Conservation (phyloP, 2,113 vertebrate species). For the Pseudorhombus dupliciocellatus region DNA sequence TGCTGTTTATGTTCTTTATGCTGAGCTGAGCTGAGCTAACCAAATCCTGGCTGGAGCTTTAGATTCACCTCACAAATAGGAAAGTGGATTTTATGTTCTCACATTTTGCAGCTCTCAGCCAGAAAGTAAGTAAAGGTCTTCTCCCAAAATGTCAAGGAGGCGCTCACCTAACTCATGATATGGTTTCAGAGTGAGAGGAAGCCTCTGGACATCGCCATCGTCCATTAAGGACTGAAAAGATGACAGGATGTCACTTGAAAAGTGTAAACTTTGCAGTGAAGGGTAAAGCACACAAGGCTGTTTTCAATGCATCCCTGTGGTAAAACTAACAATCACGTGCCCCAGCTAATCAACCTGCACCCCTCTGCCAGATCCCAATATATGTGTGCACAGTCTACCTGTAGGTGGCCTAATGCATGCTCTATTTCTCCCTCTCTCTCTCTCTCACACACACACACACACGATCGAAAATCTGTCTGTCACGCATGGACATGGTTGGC, state of each 20-base stretch:
- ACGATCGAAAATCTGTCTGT: constrained; percentile 40
- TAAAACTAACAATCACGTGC: constrained; percentile 52
- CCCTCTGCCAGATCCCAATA: constrained; percentile 55
- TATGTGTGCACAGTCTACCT: constrained; percentile 28
- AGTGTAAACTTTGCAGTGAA: constrained; percentile 41
- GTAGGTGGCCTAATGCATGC: constrained; percentile 19
- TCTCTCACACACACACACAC: constrained; percentile 5
- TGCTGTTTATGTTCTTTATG: too few relatives aligned
- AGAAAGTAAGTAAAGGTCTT: background rate
- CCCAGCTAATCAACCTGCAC: constrained; percentile 43
- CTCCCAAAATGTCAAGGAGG: background rate
- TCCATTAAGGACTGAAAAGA: constrained; percentile 32
- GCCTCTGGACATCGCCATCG: constrained; percentile 27
- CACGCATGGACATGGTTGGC: constrained; percentile 24
- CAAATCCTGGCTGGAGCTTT: too few relatives aligned
- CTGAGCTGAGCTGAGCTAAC: too few relatives aligned
- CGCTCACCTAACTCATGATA: background rate
- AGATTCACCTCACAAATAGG: background rate
- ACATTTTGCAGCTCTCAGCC: background rate
- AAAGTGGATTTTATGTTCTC: background rate
- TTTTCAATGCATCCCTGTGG: constrained; percentile 60
- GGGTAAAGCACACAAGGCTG: constrained; percentile 29
- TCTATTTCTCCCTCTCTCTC: constrained; percentile 15
- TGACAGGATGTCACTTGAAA: constrained; percentile 51
- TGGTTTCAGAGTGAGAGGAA: constrained; percentile 15